phyloP scores from a whole-genome alignment of 1,140 invertebrate species.

The Neodiprion virginianus region DNA sequence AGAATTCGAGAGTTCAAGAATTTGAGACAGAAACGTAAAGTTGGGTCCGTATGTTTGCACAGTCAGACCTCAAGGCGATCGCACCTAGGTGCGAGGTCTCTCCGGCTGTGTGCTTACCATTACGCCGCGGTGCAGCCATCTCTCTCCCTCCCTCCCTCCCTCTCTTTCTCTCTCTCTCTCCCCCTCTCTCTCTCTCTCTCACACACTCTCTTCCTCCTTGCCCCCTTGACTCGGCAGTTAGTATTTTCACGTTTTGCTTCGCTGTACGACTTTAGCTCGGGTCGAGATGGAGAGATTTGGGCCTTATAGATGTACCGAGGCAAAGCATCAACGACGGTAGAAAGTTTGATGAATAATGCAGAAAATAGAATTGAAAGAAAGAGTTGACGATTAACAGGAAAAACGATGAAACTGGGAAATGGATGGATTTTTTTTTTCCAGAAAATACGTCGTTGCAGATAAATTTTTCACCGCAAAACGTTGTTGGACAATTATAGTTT shows the following conservation, averaged over 20 bases:
- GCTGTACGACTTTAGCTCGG: neutral
- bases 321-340: too few species aligned
- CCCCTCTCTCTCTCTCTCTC: neutral
- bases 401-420: too few species aligned
- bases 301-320: too few species aligned
- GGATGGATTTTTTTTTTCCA: neutral
- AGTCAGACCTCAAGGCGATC: conserved; percentile 30
- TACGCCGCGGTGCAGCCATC: neutral
- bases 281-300: too few species aligned
- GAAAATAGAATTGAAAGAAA: conserved; percentile 4
- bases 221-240: conserved; percentile 1
- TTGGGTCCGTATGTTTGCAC: neutral
- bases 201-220: neutral
- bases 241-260: neutral
- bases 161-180: neutral
- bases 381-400: neutral
- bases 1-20: conserved; percentile 5
- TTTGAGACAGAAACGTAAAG: conserved; percentile 7
- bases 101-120: conserved; percentile 3
- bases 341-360: neutral
- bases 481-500: too few species aligned
- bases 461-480: too few species aligned
- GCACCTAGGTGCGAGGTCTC: conserved; percentile 61
- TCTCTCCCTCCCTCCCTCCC: neutral
- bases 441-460: too few species aligned